Percentiles rank a stretch among this genome's conserved stretches.
Evolutionary conservation across 2,888 invertebrate genomes (phyloP).

Genomic region (Syrphus vitripennis): DNA sequence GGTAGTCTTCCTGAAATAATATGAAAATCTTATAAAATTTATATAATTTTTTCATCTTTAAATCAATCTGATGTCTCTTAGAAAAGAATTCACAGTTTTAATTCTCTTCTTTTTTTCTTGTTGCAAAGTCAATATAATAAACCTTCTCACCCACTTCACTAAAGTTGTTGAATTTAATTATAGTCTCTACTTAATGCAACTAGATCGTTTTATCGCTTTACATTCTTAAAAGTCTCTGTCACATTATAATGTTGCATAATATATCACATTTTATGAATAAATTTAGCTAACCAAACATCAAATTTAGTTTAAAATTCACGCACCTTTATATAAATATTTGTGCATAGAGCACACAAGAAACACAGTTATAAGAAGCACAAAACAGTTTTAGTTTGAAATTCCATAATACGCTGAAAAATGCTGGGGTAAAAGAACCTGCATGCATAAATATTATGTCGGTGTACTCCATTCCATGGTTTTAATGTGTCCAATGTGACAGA

Average conservation of each 20-base stretch:
- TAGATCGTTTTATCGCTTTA: constrained; percentile 1
- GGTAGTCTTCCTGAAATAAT: too few relatives aligned
- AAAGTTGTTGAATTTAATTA: background rate
- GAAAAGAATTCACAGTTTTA: too few relatives aligned
- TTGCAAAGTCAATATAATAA: background rate
- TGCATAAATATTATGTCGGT: background rate
- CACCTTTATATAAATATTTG: background rate
- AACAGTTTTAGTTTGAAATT: background rate
- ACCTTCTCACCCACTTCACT: background rate
- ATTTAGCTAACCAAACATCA: constrained; percentile 24
- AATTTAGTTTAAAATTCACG: constrained; percentile 28
- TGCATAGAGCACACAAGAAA: background rate
- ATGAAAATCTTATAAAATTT: too few relatives aligned
- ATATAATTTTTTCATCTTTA: too few relatives aligned
- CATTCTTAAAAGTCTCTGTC: background rate
- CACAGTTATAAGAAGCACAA: background rate
- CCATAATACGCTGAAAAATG: background rate
- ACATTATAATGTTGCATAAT: constrained; percentile 46
- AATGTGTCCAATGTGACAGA: background rate
- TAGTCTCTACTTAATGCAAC: constrained; percentile 5
- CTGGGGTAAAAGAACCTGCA: background rate
- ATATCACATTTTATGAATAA: constrained; percentile 32
- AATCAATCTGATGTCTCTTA: too few relatives aligned
- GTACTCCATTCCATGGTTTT: background rate
- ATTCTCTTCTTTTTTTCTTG: too few relatives aligned